Percentiles rank a stretch among this genome's conserved stretches.
phyloP scores from a whole-genome alignment of 2,113 vertebrate genomes.

The Planiliza haematocheilus region DNA sequence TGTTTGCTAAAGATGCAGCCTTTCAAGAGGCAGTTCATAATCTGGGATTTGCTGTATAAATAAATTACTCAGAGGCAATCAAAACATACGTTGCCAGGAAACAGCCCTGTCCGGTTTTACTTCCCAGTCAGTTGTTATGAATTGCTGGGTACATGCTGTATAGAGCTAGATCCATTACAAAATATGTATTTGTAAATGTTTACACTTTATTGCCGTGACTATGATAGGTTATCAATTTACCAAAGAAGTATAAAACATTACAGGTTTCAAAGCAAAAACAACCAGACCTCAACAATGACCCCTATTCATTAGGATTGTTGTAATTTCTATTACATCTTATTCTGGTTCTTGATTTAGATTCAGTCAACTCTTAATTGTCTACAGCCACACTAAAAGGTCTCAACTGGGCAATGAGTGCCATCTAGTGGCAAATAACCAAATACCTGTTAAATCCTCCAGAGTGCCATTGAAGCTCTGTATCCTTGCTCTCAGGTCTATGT shows the following conservation, averaged over 20 bases:
- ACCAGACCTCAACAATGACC: too few species aligned
- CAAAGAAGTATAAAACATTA: background rate
- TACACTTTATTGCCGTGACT: background rate
- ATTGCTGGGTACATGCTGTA: background rate
- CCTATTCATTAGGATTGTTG: background rate
- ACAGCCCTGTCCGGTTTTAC: background rate
- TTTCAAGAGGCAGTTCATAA: background rate
- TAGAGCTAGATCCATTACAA: background rate
- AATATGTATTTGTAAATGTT: conserved; percentile 7
- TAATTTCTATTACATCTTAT: background rate
- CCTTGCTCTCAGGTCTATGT: conserved; percentile 42
- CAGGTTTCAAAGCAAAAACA: background rate
- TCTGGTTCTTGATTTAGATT: background rate
- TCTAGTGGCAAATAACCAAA: conserved; percentile 35
- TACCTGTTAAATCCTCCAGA: conserved; percentile 37
- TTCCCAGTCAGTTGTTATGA: background rate
- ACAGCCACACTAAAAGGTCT: background rate
- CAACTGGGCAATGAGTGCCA: conserved; percentile 24
- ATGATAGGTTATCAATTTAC: background rate
- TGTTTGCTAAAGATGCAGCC: background rate
- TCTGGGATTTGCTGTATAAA: background rate
- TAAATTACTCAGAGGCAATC: background rate
- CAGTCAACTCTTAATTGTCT: too few species aligned
- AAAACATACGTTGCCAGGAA: background rate
- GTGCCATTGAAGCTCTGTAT: background rate